phyloP scores from a whole-genome alignment of 2,797 vertebrate species.

The Galaxias olidus region DNA sequence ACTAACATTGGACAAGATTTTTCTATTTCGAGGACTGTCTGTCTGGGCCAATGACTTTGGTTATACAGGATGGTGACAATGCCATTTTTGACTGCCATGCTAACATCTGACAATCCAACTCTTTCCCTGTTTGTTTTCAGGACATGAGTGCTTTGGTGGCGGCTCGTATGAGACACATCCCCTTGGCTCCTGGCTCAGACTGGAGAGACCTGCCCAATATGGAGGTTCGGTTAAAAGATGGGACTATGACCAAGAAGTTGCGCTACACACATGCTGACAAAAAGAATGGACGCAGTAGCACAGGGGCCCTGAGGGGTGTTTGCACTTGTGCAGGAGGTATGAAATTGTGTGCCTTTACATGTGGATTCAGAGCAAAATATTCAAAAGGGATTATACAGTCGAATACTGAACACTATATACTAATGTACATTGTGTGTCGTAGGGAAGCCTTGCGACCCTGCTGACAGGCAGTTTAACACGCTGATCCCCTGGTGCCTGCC shows the following conservation, averaged over 20 bases:
- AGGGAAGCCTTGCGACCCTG: constrained; percentile 88
- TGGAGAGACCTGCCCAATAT: constrained; percentile 97
- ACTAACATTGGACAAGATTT: background rate
- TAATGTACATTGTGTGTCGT: background rate
- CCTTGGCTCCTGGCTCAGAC: constrained; percentile 91
- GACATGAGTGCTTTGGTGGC: constrained; percentile 97
- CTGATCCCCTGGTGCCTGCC: constrained; percentile 97
- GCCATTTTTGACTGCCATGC: too few relatives aligned
- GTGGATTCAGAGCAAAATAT: too few relatives aligned
- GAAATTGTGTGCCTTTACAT: background rate
- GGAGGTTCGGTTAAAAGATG: constrained; percentile 88
- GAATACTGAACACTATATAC: too few relatives aligned
- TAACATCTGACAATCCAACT: background rate
- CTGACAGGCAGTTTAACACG: constrained; percentile 92
- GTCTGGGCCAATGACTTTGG: background rate
- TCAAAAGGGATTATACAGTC: too few relatives aligned
- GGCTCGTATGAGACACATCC: constrained; percentile 94
- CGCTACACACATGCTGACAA: constrained; percentile 87
- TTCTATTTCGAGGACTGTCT: background rate
- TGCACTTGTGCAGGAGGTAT: constrained; percentile 90
- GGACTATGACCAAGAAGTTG: constrained; percentile 86
- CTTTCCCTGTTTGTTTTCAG: constrained; percentile 58
- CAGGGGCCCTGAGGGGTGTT: constrained; percentile 85
- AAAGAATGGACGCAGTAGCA: constrained; percentile 88
- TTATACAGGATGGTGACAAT: background rate